Base-by-base conservation (phyloP, 2,113 vertebrate genomes). In the Leptosomus discolor region DNA sequence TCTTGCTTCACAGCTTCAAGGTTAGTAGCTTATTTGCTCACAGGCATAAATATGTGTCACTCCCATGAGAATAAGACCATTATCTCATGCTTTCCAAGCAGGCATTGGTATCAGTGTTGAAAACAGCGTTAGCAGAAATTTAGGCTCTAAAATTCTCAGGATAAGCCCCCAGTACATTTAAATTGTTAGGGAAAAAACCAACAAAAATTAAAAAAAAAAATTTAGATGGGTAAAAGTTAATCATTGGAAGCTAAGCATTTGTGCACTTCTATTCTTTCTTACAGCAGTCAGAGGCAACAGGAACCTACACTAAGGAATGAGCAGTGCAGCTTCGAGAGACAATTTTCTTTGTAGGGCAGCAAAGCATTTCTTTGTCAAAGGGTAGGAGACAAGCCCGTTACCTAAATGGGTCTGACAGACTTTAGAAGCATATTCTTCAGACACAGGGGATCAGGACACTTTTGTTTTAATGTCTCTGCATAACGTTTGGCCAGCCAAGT, bases 81-180 rank as follows among this genome's bases (percentile, higher is more conserved):
- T 97, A 98, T 98, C 97, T 97, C 98, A 98, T 98, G 98, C 98
- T 98, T 96, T 98, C 96, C 98, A 98, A 98, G 98, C 98, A 98
- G 98, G 98, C 98, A 98, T 96, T 90, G 97, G 96, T 97, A 98
- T 98, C 97, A 95, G 97, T 98, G 98, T 98, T 81, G 97, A 97
- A 97, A 97, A 97, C 95, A 98, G 98, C 96, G 96, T 98, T 97
- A 97, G 98, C 97, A 90, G 97, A 97, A 97, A 97, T 98, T 97
- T 95, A 97, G 97, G 95, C 92, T 98, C 97, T 97, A 97, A 96
- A 97, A 97, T 93, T 92, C 95, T 97, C 96, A 96, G 95, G 95
- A 97, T 97, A 97, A 97, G 95, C 94, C 98, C 98, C 97, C 98
- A 90, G 90, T 96, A 97, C 98, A 98, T 96, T 98, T 95, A 97